A percentile compares a stretch with the other conserved stretches of the same genome.
Conservation (phyloP, 2,888 invertebrate species). For the Steinernema scapterisci region DNA sequence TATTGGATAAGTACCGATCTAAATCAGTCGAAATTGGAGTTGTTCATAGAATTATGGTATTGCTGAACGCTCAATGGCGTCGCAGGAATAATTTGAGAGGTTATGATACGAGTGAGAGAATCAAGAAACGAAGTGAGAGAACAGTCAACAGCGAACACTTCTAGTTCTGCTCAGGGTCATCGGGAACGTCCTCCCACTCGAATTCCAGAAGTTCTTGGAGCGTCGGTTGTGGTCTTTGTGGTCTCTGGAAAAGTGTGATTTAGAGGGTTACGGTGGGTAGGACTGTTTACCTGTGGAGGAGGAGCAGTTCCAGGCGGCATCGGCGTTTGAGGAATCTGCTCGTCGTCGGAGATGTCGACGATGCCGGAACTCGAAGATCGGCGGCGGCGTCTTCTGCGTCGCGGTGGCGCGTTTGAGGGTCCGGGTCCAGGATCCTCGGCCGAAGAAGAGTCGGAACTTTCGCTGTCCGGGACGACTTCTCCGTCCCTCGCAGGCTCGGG, state of each 20-base stretch:
- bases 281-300: not conserved
- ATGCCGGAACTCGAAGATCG: not conserved
- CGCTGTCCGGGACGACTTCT: not conserved
- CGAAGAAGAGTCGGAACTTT: not conserved
- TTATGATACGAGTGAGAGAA: too few relatives aligned
- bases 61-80: too few relatives aligned
- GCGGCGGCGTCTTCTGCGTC: not conserved
- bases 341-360: not conserved
- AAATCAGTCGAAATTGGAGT: too few relatives aligned
- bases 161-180: not conserved
- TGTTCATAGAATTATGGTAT: too few relatives aligned
- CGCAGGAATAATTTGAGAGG: too few relatives aligned
- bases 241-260: not conserved
- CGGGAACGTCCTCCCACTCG: not conserved
- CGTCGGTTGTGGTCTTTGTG: not conserved
- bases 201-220: not conserved
- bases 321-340: not conserved
- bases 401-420: not conserved
- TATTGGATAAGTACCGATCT: too few relatives aligned
- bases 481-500: too few relatives aligned
- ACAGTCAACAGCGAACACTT: too few relatives aligned
- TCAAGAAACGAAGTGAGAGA: too few relatives aligned
- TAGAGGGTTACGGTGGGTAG: too few relatives aligned
- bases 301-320: not conserved
- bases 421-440: not conserved